Evolutionary conservation across 2,888 invertebrate species (phyloP).

Genomic region (Pegoplata infirma): DNA sequence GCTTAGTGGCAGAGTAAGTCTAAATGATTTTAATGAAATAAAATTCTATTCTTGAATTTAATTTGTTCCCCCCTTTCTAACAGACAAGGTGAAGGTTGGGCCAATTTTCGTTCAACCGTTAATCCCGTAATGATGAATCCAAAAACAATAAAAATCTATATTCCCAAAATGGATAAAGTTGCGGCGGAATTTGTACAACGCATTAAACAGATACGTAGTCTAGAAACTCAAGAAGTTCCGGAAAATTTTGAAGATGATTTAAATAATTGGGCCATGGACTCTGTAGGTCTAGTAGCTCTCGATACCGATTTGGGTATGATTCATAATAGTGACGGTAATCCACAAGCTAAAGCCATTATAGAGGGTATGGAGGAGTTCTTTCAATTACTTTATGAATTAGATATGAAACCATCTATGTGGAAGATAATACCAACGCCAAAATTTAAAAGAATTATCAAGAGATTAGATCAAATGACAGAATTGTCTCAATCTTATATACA

Average conservation of each 20-base stretch:
- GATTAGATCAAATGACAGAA: slow-evolving; percentile 63
- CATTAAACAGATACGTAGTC: slow-evolving; percentile 68
- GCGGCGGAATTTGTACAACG: slow-evolving; percentile 69
- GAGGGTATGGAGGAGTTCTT: slow-evolving; percentile 62
- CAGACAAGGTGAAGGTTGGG: slow-evolving; percentile 80
- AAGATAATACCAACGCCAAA: slow-evolving; percentile 65
- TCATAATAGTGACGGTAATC: slow-evolving; percentile 57
- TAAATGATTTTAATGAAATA: not conserved
- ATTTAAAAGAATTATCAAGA: slow-evolving; percentile 63
- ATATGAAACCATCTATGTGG: slow-evolving; percentile 70
- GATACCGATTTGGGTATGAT: slow-evolving; percentile 71
- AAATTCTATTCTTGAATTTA: not conserved
- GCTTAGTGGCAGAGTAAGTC: slow-evolving; percentile 66
- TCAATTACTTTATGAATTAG: slow-evolving; percentile 64
- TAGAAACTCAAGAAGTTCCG: slow-evolving; percentile 71
- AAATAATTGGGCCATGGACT: slow-evolving; percentile 81
- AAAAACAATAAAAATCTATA: slow-evolving; percentile 79
- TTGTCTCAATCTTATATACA: slow-evolving; percentile 71
- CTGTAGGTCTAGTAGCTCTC: slow-evolving; percentile 72
- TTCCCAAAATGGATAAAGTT: slow-evolving; percentile 78
- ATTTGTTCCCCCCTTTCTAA: not conserved
- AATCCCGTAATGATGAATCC: slow-evolving; percentile 83
- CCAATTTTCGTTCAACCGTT: slow-evolving; percentile 82
- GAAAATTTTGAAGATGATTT: slow-evolving; percentile 78
- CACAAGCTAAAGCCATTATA: slow-evolving; percentile 63